phyloP scores from a whole-genome alignment of 2,888 invertebrate genomes.

The Ceriagrion tenellum region DNA sequence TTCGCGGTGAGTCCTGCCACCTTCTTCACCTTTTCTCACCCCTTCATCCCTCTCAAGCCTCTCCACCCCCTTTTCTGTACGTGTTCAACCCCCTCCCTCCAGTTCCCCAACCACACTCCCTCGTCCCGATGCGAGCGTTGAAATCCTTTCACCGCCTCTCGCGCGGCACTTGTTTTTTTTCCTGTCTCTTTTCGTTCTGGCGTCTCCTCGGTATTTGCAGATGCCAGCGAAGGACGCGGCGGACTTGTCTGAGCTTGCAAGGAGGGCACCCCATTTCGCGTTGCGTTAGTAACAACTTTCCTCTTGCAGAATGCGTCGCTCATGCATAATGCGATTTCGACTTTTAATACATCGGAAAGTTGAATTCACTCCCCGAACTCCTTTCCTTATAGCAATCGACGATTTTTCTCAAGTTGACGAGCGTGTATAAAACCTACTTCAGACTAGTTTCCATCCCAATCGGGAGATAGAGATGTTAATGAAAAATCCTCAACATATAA shows the following conservation, averaged over 20 bases:
- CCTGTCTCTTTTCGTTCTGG: too few species aligned
- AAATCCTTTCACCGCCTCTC: slow-evolving; percentile 11
- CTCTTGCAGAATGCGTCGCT: not conserved
- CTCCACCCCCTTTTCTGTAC: not conserved
- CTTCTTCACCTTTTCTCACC: not conserved
- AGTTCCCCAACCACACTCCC: not conserved
- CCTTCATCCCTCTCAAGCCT: not conserved
- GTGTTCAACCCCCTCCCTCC: not conserved
- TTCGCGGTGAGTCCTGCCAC: not conserved
- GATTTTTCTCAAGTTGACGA: not conserved
- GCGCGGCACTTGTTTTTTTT: not conserved
- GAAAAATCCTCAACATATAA: too few species aligned
- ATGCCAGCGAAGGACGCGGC: not conserved
- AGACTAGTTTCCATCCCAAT: too few species aligned
- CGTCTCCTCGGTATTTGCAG: not conserved
- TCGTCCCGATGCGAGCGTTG: not conserved
- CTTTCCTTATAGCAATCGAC: too few species aligned
- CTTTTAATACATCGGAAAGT: too few species aligned
- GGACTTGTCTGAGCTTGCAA: not conserved
- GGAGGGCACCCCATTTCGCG: not conserved
- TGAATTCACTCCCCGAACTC: too few species aligned
- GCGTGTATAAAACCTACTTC: too few species aligned
- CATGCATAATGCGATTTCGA: too few species aligned
- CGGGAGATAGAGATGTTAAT: too few species aligned
- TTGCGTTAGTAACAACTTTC: not conserved